Evolutionary conservation across 1,140 invertebrate species (phyloP).

Genomic region (Euwallacea fornicatus): DNA sequence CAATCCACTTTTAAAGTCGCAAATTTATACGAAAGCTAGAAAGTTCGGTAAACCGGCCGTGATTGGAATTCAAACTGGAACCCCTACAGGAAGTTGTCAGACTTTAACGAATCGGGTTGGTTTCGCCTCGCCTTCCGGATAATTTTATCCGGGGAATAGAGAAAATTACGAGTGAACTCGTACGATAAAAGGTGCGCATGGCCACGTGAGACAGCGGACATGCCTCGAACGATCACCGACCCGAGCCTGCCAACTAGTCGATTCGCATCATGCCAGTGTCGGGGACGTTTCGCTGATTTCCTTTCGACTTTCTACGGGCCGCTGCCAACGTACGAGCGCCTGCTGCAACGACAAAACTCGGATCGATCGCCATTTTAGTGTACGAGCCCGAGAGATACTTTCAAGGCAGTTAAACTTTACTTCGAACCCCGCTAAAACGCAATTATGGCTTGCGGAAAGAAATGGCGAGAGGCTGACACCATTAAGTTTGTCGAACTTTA

Average conservation of each 20-base stretch:
- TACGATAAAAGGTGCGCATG: conserved; percentile 10
- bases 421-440: neutral
- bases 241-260: conserved; percentile 20
- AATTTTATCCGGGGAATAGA: neutral
- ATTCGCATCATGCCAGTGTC: conserved; percentile 24
- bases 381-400: neutral
- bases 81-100: neutral
- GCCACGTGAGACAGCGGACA: neutral
- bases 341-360: neutral
- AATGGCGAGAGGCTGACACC: conserved; percentile 55
- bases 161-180: conserved; percentile 15
- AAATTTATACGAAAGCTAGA: conserved; percentile 3
- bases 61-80: conserved; percentile 1
- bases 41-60: neutral
- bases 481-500: conserved; percentile 57
- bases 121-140: neutral
- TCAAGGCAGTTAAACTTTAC: neutral
- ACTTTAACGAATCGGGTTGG: neutral
- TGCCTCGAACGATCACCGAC: conserved; percentile 22
- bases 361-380: conserved; percentile 1
- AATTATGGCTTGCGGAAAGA: conserved; percentile 37
- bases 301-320: neutral
- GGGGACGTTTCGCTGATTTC: conserved; percentile 6
- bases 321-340: neutral
- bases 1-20: conserved; percentile 3